Evolutionary conservation across 2,113 vertebrate genomes (phyloP).

Genomic region (Sinocyclocheilus rhinocerous): DNA sequence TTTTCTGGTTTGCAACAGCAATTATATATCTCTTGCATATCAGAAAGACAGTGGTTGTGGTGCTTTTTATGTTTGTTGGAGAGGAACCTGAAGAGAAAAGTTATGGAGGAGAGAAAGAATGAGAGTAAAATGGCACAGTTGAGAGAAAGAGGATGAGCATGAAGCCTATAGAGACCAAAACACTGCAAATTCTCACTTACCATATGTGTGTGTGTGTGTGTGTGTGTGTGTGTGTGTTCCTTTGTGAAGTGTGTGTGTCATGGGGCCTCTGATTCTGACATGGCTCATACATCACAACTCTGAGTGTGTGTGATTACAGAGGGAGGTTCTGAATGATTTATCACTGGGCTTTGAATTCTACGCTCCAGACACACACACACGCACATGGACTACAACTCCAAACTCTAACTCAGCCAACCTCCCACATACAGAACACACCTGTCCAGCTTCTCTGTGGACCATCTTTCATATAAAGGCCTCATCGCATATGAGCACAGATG

Average conservation of each 20-base stretch:
- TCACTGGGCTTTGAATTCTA: conserved; percentile 39
- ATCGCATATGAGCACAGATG: neutral
- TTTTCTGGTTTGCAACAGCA: neutral
- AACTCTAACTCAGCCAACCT: neutral
- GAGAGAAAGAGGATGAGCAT: neutral
- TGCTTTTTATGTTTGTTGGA: neutral
- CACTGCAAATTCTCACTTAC: conserved; percentile 1
- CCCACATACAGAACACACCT: conserved; percentile 44
- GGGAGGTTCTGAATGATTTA: conserved; percentile 52
- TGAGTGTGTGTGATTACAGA: conserved; percentile 53
- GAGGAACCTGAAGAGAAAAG: conserved; percentile 46
- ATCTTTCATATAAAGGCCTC: conserved; percentile 4
- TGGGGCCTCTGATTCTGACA: conserved; percentile 48
- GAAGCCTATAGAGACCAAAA: neutral
- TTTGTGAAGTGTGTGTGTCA: conserved; percentile 53
- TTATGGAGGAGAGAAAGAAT: conserved; percentile 56
- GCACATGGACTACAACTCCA: neutral
- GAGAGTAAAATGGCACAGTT: conserved; percentile 36
- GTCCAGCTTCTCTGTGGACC: conserved; percentile 15
- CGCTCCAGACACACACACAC: conserved; percentile 17
- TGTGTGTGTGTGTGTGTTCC: conserved; percentile 50
- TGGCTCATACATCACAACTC: conserved; percentile 52
- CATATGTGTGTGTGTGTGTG: conserved; percentile 44
- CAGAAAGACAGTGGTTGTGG: neutral
- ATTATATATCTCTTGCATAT: neutral